Base-by-base conservation (phyloP, 2,888 invertebrate genomes). In the Strigamia crassipes region DNA sequence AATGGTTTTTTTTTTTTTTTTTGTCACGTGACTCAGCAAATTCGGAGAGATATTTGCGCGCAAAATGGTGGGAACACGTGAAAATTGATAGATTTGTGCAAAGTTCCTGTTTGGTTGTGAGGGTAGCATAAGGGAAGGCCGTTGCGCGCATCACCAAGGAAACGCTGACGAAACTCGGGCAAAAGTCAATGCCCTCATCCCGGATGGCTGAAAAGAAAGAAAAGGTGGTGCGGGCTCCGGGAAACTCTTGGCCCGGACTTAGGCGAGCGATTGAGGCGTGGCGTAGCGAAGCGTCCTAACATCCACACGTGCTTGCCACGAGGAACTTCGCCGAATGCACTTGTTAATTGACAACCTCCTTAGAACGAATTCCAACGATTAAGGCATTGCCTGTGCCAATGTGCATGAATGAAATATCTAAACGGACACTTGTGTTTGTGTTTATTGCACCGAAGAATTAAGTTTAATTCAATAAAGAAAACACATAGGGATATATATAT, bases 111-210 rank as follows among this genome's bases (percentile, higher is more conserved):
- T 56, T 56, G 56, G 56, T 56, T n/a, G 56, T 56, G 56, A 18
- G 56, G 56, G 56, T 18, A 18, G 46, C 13, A n/a, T 3, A 56
- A 18, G 56, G 56, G 21, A 56, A 18, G 56, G 18, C 56, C 6
- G n/a, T 56, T 56, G 56, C 56, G 56, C 56, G 56, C 56, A 56
- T 56, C 56, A 56, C 56, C 56, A 56, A 56, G 56, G 56, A 56
- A 56, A 56, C 56, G 56, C 56, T 56, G 56, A 77, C 34, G 77
- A 77, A 77, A 77, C 77, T 77, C 77, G 77, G 77, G 77, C 77
- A 77, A 77, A 77, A 77, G 77, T 77, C 77, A 77, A 77, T 77
- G 77, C 21, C 31, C 77, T 77, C 77, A 34, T 38, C 77, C 38
- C 77, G 56, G 56, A 56, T 56, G 56, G 56, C 21, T 56, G 56